Conservation (phyloP, 1,140 invertebrate genomes). For the Pseudomyrmex pallidus region DNA sequence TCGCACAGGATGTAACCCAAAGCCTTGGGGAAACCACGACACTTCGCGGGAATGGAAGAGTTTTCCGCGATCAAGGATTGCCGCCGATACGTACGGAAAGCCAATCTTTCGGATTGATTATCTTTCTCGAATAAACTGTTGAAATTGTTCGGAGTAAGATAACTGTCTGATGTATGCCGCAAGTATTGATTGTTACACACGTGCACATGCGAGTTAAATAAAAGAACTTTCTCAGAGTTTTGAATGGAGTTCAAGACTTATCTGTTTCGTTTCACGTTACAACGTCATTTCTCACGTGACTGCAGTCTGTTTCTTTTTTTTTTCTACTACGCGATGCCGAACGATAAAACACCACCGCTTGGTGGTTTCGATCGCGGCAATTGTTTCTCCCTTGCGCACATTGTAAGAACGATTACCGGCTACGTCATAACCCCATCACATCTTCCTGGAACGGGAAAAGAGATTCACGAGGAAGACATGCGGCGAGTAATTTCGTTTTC, state of each 20-base stretch:
- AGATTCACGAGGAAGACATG: slow-evolving; percentile 64
- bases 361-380: slow-evolving; percentile 40
- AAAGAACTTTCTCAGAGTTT: neutral
- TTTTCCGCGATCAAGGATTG: slow-evolving; percentile 30
- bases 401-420: slow-evolving; percentile 18
- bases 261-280: neutral
- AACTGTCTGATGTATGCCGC: too few species aligned
- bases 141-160: neutral
- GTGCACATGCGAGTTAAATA: neutral
- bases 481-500: slow-evolving; percentile 77
- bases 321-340: neutral
- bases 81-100: slow-evolving; percentile 33
- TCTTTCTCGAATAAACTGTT: slow-evolving; percentile 8
- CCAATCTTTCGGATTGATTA: slow-evolving; percentile 49
- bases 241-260: neutral
- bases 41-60: slow-evolving; percentile 57
- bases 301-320: too few species aligned
- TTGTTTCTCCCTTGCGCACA: slow-evolving; percentile 20
- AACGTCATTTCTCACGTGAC: neutral
- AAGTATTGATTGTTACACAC: slow-evolving; percentile 12
- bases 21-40: slow-evolving; percentile 70
- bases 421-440: slow-evolving; percentile 17
- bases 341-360: slow-evolving; percentile 15
- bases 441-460: slow-evolving; percentile 66
- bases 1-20: slow-evolving; percentile 60